Base-by-base conservation (phyloP, 1,140 invertebrate species). In the Dendroctonus valens region DNA sequence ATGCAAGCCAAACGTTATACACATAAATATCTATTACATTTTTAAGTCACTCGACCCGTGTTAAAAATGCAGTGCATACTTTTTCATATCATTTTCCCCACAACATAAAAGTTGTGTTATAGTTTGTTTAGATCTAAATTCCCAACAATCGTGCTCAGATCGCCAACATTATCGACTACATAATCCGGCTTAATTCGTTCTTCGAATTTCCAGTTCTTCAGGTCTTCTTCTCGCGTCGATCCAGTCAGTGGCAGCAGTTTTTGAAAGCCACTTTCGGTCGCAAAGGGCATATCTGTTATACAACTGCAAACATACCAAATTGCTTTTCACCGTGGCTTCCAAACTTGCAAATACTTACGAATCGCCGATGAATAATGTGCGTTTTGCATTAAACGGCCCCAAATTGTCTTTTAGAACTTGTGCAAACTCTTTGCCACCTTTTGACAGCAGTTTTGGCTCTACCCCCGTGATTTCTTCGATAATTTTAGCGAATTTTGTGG, bases 161-260 rank as follows among this genome's bases (percentile, higher is more conserved):
- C 74, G 26, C 50, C 69, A n/a, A 77, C 46, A 69, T 69, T 76
- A 11, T 70, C 65, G 5, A 75, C 50, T 26, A 73, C 74, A 65
- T 75, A 77, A 57, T 77, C 60, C 0, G 76, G 75, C 54, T 69
- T 67, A 1, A 52, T 51, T 42, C 61, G 41, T 6, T 72, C 61
- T 2, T 65, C 53, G 55, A 51, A 65, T 26, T 59, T 52, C 67
- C 72, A 72, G 49, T 72, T 66, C 12, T 70, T 49, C n/a, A 77
- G 11, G 44, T 76, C 72, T 49, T 73, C 65, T 55, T 72, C n/a
- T 11, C 49, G 69, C 40, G 72, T 69, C 11, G 54, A n/a, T 44
- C 77, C 77, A 2, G 70, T 73, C 15, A 78, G 50, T 3, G 76
- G 73, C 7, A 78, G 49, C 11, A 78, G 57, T 70, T 73, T 76